phyloP scores from a whole-genome alignment of 2,113 vertebrate genomes.

The Pantherophis guttatus region DNA sequence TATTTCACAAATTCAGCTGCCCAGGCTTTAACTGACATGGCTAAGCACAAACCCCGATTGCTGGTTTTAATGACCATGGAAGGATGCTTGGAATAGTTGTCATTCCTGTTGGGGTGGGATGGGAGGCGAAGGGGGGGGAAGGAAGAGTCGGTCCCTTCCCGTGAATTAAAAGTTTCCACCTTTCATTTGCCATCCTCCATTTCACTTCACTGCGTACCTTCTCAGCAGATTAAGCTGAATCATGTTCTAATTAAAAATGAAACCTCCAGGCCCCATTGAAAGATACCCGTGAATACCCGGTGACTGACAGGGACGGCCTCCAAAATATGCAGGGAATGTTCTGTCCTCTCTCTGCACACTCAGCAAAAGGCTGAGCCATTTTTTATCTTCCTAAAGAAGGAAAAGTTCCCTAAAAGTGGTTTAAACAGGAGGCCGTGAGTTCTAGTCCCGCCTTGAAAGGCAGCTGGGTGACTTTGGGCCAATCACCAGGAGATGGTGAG shows the following conservation, averaged over 20 bases:
- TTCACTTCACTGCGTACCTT: neutral
- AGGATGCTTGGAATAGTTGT: neutral
- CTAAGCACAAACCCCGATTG: neutral
- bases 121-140: neutral
- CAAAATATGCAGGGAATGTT: neutral
- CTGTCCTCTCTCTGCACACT: neutral
- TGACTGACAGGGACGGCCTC: neutral
- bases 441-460: no score
- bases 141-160: neutral
- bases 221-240: neutral
- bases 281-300: neutral
- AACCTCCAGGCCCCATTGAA: neutral
- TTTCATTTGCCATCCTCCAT: neutral
- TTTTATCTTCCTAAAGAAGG: neutral
- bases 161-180: neutral
- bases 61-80: neutral
- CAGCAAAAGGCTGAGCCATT: neutral
- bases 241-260: neutral
- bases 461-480: no score
- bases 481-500: no score
- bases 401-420: neutral
- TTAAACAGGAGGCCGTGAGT: neutral
- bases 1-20: neutral
- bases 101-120: neutral
- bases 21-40: neutral